These are phyloP conservation scores for Gymnoscopelus braueri DNA, from an alignment of 2,797 vertebrate species.

Conservation along the genomic window DNA sequence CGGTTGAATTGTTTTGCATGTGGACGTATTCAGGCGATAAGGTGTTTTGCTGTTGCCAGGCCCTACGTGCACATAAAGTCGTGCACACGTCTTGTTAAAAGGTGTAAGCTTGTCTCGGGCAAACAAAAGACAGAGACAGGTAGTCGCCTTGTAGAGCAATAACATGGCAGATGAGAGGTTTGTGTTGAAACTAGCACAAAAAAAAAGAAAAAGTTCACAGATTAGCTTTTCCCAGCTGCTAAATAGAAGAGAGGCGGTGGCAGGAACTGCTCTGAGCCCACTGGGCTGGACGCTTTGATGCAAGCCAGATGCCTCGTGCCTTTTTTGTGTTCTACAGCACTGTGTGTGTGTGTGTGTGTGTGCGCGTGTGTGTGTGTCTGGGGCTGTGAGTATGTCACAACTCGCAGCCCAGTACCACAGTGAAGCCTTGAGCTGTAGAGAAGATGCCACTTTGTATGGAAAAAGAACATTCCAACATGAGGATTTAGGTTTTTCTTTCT, in stretches of 20 bases:
- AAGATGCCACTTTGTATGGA: constrained; percentile 63
- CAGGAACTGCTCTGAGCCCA: constrained; percentile 41
- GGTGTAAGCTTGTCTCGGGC: constrained; percentile 15
- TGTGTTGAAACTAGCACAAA: constrained; percentile 39
- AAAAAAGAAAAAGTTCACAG: constrained; percentile 16
- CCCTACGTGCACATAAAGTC: constrained; percentile 4
- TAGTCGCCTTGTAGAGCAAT: constrained; percentile 35
- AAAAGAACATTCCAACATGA: constrained; percentile 79
- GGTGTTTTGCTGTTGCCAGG: constrained; percentile 31
- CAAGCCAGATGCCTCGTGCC: constrained; percentile 63
- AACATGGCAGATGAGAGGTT: constrained; percentile 46
- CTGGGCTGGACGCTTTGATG: constrained; percentile 46
- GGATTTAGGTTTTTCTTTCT: constrained; percentile 39
- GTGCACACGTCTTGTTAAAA: constrained; percentile 4
- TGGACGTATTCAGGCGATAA: constrained; percentile 35
- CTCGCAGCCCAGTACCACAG: constrained; percentile 32
- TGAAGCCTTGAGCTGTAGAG: constrained; percentile 65
- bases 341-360: no score
- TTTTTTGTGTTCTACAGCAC: constrained; percentile 23
- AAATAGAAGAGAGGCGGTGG: constrained; percentile 37
- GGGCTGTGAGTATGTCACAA: constrained; percentile 17
- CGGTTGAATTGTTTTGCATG: constrained; percentile 32
- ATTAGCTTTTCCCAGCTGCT: constrained; percentile 55
- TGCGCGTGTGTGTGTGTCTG: no score
- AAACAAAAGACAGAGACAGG: constrained; percentile 30